phyloP scores from a whole-genome alignment of 1,140 invertebrate genomes.

The Harlomillsia oculata region DNA sequence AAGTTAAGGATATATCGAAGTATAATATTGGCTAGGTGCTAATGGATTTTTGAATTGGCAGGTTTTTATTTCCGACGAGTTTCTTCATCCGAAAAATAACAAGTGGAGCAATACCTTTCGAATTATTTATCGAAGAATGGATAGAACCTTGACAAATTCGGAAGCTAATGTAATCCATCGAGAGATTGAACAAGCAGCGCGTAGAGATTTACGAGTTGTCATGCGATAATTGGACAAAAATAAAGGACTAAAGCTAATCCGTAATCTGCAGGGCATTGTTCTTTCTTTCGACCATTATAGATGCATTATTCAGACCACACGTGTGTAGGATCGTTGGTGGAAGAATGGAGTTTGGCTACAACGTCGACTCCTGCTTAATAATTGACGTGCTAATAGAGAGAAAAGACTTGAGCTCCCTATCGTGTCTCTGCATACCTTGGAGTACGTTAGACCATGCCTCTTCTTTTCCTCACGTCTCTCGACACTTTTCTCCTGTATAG shows the following conservation, averaged over 20 bases:
- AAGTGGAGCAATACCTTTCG: conserved; percentile 80
- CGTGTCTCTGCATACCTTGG: not conserved
- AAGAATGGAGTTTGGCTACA: not conserved
- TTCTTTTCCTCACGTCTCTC: not conserved
- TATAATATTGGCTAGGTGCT: not conserved
- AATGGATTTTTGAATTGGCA: too few species aligned
- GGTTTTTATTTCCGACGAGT: conserved; percentile 78
- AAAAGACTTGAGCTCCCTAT: not conserved
- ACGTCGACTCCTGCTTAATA: not conserved
- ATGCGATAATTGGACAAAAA: conserved; percentile 51
- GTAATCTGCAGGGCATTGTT: conserved; percentile 9
- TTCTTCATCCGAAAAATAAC: conserved; percentile 72
- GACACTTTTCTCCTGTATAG: too few species aligned
- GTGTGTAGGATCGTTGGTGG: conserved; percentile 8
- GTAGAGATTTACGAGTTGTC: conserved; percentile 55
- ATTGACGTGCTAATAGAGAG: conserved; percentile 13
- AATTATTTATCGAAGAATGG: conserved; percentile 89
- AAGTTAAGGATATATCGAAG: not conserved
- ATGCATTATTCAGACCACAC: conserved; percentile 21
- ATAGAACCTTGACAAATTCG: conserved; percentile 69
- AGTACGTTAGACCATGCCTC: not conserved
- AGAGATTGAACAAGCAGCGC: conserved; percentile 56
- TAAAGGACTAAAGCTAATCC: conserved; percentile 17
- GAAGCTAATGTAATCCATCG: conserved; percentile 83
- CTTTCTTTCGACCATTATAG: conserved; percentile 13